Percentiles rank a stretch among this genome's conserved stretches.
Evolutionary conservation across 2,113 vertebrate genomes (phyloP).

Genomic region (Chlamydotis undulata): DNA sequence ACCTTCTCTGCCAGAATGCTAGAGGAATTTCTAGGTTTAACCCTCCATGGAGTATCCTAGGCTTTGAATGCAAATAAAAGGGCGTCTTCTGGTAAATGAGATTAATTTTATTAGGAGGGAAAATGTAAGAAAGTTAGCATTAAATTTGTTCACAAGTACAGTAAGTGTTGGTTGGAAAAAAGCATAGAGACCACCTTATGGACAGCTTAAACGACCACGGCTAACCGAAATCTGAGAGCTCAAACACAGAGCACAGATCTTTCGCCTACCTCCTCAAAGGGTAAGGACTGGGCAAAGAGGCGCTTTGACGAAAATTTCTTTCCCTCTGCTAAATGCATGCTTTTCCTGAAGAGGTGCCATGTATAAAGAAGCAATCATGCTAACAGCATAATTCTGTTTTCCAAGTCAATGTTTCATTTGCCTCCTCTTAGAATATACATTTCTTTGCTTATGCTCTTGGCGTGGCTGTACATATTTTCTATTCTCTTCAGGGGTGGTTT

Average conservation of each 20-base stretch:
- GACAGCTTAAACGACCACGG: background rate
- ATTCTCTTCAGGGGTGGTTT: slow-evolving; percentile 54
- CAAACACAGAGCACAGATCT: background rate
- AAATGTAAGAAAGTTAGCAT: background rate
- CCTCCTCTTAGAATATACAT: slow-evolving; percentile 41
- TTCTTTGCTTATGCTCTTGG: slow-evolving; percentile 24
- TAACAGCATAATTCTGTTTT: slow-evolving; percentile 34
- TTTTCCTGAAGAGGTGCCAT: slow-evolving; percentile 48
- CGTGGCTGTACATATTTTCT: slow-evolving; percentile 40
- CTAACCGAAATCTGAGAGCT: background rate
- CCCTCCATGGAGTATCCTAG: background rate
- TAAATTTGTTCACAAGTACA: background rate
- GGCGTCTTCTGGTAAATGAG: background rate
- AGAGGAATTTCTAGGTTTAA: slow-evolving; percentile 44
- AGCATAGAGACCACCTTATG: background rate
- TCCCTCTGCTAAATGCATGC: background rate
- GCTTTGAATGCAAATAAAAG: slow-evolving; percentile 16
- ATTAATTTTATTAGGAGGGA: background rate
- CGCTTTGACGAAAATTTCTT: background rate
- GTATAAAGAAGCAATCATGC: slow-evolving; percentile 1
- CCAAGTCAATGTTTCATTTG: slow-evolving; percentile 24
- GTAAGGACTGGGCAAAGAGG: background rate
- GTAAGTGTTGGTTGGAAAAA: background rate
- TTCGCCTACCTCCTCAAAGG: background rate
- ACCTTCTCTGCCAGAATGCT: slow-evolving; percentile 25